Evolutionary conservation across 2,113 vertebrate genomes (phyloP).

Genomic region (Mesocricetus auratus): DNA sequence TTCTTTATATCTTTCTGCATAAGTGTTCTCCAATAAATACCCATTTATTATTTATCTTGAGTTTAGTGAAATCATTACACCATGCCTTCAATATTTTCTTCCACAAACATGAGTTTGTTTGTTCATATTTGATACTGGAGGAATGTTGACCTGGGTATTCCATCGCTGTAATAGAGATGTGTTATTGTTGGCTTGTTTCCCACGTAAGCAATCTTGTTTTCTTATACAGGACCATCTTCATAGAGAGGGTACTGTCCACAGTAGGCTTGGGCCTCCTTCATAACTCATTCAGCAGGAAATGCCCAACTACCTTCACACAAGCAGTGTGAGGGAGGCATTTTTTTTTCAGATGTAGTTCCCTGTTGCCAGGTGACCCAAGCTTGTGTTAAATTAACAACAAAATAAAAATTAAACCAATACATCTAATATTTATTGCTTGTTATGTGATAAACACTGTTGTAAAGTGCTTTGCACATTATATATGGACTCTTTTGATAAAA

Average conservation of each 20-base stretch:
- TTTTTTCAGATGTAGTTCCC: neutral
- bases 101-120: no score
- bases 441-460: neutral
- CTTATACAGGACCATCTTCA: neutral
- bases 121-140: no score
- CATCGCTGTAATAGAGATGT: no score
- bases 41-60: no score
- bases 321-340: neutral
- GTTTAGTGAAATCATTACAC: no score
- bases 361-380: neutral
- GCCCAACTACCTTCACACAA: neutral
- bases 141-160: no score
- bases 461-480: neutral
- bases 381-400: neutral
- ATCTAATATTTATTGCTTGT: constrained; percentile 1
- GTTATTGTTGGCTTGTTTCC: neutral
- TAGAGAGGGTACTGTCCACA: neutral
- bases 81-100: no score
- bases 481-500: neutral
- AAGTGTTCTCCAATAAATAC: no score
- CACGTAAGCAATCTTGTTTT: neutral
- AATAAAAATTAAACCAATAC: neutral
- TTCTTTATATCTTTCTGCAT: no score
- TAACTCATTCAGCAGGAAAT: neutral
- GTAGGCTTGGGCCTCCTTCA: neutral